A percentile compares a stretch with the other conserved stretches of the same genome.
Evolutionary conservation across 2,888 invertebrate genomes (phyloP).

Genomic region (Drosophila acutilabella): DNA sequence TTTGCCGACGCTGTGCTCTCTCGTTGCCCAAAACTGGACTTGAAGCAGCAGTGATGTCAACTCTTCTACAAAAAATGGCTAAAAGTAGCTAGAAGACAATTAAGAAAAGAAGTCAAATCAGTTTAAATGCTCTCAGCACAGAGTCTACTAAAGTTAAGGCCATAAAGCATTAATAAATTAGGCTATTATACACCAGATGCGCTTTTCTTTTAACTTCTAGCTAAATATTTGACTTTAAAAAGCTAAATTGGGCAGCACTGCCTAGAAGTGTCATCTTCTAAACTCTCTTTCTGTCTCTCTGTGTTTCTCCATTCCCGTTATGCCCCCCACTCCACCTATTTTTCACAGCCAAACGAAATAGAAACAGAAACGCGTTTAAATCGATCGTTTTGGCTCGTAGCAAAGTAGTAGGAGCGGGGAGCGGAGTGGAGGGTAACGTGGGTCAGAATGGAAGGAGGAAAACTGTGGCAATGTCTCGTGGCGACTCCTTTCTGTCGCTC

Average conservation of each 20-base stretch:
- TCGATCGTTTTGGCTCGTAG: slow-evolving; percentile 40
- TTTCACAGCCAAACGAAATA: slow-evolving; percentile 17
- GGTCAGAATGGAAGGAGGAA: slow-evolving; percentile 28
- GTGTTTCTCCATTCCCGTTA: slow-evolving; percentile 5
- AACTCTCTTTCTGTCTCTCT: slow-evolving; percentile 1
- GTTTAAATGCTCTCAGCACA: no score
- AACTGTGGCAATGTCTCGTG: slow-evolving; percentile 47
- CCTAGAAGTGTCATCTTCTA: slow-evolving; percentile 40
- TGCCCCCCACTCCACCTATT: background rate
- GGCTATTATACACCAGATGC: no score
- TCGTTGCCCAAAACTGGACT: slow-evolving; percentile 39
- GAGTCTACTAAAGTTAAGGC: no score
- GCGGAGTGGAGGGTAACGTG: slow-evolving; percentile 23
- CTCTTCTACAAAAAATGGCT: no score
- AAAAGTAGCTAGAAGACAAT: no score
- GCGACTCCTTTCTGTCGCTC: slow-evolving; percentile 77
- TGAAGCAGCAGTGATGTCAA: slow-evolving; percentile 4
- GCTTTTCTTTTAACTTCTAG: no score
- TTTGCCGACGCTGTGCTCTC: slow-evolving; percentile 43
- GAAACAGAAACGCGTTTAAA: slow-evolving; percentile 53
- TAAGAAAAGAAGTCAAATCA: no score
- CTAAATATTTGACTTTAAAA: no score
- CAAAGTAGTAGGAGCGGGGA: background rate
- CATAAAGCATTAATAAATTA: no score
- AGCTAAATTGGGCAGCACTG: no score